These are phyloP conservation scores for Hedychridium roseum DNA, from an alignment of 2,888 invertebrate species.

Conservation along the genomic window DNA sequence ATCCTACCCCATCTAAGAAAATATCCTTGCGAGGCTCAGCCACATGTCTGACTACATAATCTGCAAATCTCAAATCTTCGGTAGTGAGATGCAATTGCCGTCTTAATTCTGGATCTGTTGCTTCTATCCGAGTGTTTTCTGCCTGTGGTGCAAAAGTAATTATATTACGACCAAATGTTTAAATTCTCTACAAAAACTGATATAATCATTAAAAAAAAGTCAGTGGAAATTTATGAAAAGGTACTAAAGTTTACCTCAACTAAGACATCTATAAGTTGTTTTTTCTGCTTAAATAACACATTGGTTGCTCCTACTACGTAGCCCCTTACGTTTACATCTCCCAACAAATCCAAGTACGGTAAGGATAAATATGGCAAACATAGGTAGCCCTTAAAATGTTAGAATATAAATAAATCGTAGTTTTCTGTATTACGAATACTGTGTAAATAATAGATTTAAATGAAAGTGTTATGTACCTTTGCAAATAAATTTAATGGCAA, in stretches of 20 bases:
- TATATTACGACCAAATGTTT: too few species aligned
- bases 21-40: constrained; percentile 73
- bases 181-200: too few species aligned
- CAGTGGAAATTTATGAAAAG: too few species aligned
- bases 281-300: constrained; percentile 95
- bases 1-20: constrained; percentile 77
- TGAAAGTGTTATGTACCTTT: constrained; percentile 65
- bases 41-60: constrained; percentile 84
- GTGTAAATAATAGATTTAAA: not conserved
- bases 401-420: constrained; percentile 8
- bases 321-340: constrained; percentile 85
- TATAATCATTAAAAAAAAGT: too few species aligned
- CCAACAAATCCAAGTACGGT: constrained; percentile 91
- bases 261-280: constrained; percentile 89
- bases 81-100: constrained; percentile 88
- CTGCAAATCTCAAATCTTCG: constrained; percentile 94
- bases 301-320: constrained; percentile 97
- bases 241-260: constrained; percentile 76
- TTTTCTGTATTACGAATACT: not conserved
- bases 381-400: constrained; percentile 76
- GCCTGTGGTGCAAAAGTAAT: too few species aligned
- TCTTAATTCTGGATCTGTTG: constrained; percentile 79
- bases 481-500: constrained; percentile 88
- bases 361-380: constrained; percentile 96
- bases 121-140: constrained; percentile 86